A percentile compares a stretch with the other conserved stretches of the same genome.
These are phyloP conservation scores for Zygothrica quintamaculata DNA, from an alignment of 2,888 invertebrate genomes.

Conservation along the genomic window DNA sequence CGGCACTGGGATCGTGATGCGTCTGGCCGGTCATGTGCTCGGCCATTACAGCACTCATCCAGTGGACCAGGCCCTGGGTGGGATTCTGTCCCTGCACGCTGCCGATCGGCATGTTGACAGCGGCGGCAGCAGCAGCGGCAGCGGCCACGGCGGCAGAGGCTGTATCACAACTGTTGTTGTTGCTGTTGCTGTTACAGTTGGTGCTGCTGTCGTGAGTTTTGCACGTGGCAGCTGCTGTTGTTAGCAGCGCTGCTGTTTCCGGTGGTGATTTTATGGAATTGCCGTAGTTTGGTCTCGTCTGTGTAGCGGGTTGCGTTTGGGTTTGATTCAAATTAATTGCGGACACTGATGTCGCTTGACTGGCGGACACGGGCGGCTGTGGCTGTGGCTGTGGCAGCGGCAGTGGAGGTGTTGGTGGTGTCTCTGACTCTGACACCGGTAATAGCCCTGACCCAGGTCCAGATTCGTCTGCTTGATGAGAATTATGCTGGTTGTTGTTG, in stretches of 20 bases:
- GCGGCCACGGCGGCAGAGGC: constrained; percentile 62
- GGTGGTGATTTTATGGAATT: constrained; percentile 75
- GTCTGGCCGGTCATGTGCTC: constrained; percentile 94
- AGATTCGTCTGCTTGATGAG: constrained; percentile 36
- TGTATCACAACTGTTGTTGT: constrained; percentile 43
- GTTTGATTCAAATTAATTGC: constrained; percentile 73
- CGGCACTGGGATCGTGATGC: constrained; percentile 87
- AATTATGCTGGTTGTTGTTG: constrained; percentile 50
- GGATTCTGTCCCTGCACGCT: constrained; percentile 87
- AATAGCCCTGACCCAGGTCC: constrained; percentile 48
- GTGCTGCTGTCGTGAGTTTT: constrained; percentile 55
- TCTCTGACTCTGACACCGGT: constrained; percentile 50
- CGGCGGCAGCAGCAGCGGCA: constrained; percentile 59
- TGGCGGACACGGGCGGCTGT: constrained; percentile 53
- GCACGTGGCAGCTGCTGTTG: constrained; percentile 59
- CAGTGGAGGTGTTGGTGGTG: constrained; percentile 67
- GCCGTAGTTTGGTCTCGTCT: constrained; percentile 69
- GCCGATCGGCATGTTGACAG: constrained; percentile 84
- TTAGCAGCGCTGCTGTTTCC: constrained; percentile 50
- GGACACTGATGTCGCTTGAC: constrained; percentile 58
- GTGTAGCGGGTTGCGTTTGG: constrained; percentile 67
- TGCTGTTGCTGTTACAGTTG: constrained; percentile 31
- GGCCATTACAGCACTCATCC: constrained; percentile 97
- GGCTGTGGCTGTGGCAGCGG: constrained; percentile 26
- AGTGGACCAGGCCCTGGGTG: constrained; percentile 94